Percentiles rank a stretch among this genome's conserved stretches.
These are phyloP conservation scores for Stenurella melanura DNA, from an alignment of 2,888 invertebrate species.

Conservation along the genomic window DNA sequence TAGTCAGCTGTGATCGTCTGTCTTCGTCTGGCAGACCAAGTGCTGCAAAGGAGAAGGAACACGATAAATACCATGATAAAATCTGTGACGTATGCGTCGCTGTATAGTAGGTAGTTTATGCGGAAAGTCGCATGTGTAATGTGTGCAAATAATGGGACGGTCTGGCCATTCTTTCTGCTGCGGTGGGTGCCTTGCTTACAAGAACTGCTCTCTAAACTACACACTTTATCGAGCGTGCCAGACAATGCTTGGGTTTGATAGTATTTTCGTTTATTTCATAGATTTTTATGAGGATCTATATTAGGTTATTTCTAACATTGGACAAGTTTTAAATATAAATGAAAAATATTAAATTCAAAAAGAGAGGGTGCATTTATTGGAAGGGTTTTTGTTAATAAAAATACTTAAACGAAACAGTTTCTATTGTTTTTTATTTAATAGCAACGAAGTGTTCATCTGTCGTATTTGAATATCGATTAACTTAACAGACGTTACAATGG, in stretches of 20 bases:
- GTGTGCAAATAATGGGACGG: conserved; percentile 69
- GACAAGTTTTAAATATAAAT: neutral
- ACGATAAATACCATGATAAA: conserved; percentile 69
- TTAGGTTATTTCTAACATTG: neutral
- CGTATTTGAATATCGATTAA: too few species aligned
- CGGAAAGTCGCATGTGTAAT: conserved; percentile 64
- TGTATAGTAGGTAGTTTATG: conserved; percentile 64
- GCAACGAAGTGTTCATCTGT: too few species aligned
- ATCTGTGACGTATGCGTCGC: conserved; percentile 69
- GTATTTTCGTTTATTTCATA: conserved; percentile 53
- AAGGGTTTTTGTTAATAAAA: too few species aligned
- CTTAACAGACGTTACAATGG: too few species aligned
- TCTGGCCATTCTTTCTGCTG: conserved; percentile 62
- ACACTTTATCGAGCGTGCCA: conserved; percentile 71
- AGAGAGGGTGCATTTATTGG: too few species aligned
- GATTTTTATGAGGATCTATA: conserved; percentile 38
- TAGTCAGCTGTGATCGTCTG: conserved; percentile 68
- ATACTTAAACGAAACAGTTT: too few species aligned
- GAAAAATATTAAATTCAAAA: too few species aligned
- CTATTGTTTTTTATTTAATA: too few species aligned
- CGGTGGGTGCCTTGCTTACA: conserved; percentile 63
- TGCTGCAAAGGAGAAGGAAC: conserved; percentile 63
- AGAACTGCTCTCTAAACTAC: conserved; percentile 69
- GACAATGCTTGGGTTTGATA: conserved; percentile 61
- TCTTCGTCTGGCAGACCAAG: conserved; percentile 63